phyloP scores from a whole-genome alignment of 1,140 invertebrate genomes.

The Drosophila sulfurigaster region DNA sequence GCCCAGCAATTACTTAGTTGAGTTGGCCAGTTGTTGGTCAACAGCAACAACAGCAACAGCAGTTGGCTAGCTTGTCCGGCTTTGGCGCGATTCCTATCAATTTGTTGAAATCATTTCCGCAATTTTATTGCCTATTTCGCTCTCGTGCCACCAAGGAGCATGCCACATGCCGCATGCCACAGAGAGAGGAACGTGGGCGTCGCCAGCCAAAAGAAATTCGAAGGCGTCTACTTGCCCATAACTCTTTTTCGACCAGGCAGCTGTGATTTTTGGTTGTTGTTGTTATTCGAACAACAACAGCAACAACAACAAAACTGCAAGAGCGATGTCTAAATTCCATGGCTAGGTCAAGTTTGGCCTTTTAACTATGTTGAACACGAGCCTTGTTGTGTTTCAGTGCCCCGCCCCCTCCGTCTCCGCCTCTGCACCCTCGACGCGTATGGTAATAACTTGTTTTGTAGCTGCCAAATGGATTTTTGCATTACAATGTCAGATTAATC shows the following conservation, averaged over 20 bases:
- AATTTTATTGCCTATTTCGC: conserved; percentile 69
- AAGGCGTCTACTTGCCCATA: conserved; percentile 57
- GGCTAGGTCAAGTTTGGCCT: conserved; percentile 80
- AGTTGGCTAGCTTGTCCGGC: conserved; percentile 6
- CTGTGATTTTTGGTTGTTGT: conserved; percentile 22
- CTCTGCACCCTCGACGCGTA: not conserved
- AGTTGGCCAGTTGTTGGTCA: not conserved
- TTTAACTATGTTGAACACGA: conserved; percentile 77
- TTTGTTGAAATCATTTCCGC: conserved; percentile 82
- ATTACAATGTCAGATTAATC: conserved; percentile 84
- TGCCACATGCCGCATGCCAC: no score
- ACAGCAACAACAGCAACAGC: not conserved
- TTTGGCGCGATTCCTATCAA: conserved; percentile 66
- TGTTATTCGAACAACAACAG: not conserved
- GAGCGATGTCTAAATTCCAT: conserved; percentile 75
- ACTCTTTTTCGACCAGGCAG: conserved; percentile 59
- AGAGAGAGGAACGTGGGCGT: conserved; percentile 48
- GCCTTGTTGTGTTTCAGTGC: conserved; percentile 31
- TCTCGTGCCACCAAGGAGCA: conserved; percentile 56
- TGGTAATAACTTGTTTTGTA: conserved; percentile 55
- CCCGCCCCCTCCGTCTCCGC: not conserved
- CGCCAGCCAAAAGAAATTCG: conserved; percentile 16
- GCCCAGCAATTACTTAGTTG: conserved; percentile 58
- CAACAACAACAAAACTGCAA: conserved; percentile 1
- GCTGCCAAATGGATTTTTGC: conserved; percentile 80